A percentile compares a stretch with the other conserved stretches of the same genome.
phyloP scores from a whole-genome alignment of 2,113 vertebrate genomes.

The Amia ocellicauda region DNA sequence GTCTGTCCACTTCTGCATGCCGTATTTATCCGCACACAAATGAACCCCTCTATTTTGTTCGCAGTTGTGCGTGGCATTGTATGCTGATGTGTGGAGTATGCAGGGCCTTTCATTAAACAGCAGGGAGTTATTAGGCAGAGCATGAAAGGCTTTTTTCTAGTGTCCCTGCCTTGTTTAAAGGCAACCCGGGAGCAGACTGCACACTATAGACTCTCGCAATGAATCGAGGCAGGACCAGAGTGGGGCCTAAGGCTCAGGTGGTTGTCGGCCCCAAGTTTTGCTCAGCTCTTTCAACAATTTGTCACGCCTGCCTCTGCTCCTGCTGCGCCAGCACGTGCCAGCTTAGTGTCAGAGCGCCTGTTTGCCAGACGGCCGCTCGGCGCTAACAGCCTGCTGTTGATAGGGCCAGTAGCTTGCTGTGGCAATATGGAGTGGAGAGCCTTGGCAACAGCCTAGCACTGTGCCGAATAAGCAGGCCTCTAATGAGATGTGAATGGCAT shows the following conservation, averaged over 20 bases:
- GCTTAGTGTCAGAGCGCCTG: constrained; percentile 71
- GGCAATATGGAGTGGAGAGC: constrained; percentile 64
- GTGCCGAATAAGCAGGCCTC: constrained; percentile 66
- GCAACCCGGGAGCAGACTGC: constrained; percentile 44
- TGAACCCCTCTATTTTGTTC: constrained; percentile 20
- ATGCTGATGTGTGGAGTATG: constrained; percentile 26
- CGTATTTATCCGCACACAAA: neutral
- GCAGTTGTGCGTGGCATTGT: constrained; percentile 23
- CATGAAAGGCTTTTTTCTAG: constrained; percentile 47
- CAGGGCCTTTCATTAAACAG: constrained; percentile 44
- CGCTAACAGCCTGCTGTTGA: constrained; percentile 73
- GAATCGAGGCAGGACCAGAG: constrained; percentile 53
- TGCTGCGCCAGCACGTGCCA: constrained; percentile 93
- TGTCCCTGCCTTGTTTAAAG: constrained; percentile 38
- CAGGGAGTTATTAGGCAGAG: constrained; percentile 42
- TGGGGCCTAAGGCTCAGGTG: constrained; percentile 85
- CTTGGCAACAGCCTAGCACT: constrained; percentile 70
- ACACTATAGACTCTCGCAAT: constrained; percentile 38
- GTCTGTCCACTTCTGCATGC: constrained; percentile 9
- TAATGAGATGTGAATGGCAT: constrained; percentile 81
- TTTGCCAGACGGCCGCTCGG: constrained; percentile 78
- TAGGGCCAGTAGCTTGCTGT: constrained; percentile 57
- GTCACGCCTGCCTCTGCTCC: constrained; percentile 84
- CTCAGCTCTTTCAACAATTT: constrained; percentile 87
- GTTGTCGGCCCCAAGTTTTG: constrained; percentile 74